Evolutionary conservation across 2,113 vertebrate genomes (phyloP), one percentile per base, ranked within the genome.

Genomic region (Esox niger): DNA sequence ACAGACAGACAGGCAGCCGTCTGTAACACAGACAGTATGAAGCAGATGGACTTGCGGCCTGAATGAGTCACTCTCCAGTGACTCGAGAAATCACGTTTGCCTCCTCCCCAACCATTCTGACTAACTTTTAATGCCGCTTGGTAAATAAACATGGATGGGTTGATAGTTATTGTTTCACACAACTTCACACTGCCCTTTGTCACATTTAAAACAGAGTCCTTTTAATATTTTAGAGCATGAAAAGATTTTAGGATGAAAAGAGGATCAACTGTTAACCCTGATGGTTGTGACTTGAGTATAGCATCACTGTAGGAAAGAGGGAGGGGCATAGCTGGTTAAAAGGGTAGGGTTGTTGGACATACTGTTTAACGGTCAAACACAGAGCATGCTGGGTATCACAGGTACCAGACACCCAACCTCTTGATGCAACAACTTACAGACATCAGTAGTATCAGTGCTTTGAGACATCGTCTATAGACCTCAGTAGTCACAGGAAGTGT

Each of bases 231-330:
- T n/a, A 20, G 57, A 57, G 30, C 26, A 62, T n/a, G n/a, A n/a
- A n/a, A n/a, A n/a, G n/a, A n/a, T n/a, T 46, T 30, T 33, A 10
- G 46, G 26, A 25, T 17, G 17, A 49, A 71, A 49, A 66, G 54
- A 32, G 47, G 15, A 43, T 73, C 46, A 67, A 73, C 62, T 73
- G 67, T 67, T 62, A 61, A 73, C 67, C 46, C 13, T 25, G n/a
- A 29, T 55, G 43, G 21, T 31, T 29, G 49, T 29, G 49, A 17
- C 15, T 32, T 21, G 52, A 33, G 54, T 25, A n/a, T 25, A 54
- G 20, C 55, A 57, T 11, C 2, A 15, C 23, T 57, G 11, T 13
- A 57, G 11, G 11, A 43, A 43, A 43, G 15, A 43, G 13, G 3
- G 35, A 52, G n/a, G 6, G 47, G 10, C 6, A 6, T 6, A 21